Conservation (phyloP, 2,888 invertebrate species). For the Catocala sponsa region DNA sequence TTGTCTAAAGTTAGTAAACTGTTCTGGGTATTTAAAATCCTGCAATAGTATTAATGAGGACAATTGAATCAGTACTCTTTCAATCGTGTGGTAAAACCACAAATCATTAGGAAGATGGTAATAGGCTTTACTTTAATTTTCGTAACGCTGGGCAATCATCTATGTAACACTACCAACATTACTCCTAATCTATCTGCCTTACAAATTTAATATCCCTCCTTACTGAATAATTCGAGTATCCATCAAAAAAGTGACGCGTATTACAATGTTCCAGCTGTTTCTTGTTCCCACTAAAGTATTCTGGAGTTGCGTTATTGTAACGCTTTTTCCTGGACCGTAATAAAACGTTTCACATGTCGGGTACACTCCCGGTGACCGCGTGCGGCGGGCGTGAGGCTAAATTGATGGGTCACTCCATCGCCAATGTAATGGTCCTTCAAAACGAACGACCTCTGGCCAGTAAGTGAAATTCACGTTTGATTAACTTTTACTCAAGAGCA, state of each 20-base stretch:
- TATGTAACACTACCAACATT: neutral
- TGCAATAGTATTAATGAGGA: no score
- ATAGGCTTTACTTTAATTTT: no score
- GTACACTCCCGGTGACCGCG: constrained; percentile 74
- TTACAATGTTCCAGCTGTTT: constrained; percentile 52
- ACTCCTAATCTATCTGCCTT: constrained; percentile 20
- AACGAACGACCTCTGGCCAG: constrained; percentile 80
- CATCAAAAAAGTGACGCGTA: constrained; percentile 52
- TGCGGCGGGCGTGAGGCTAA: constrained; percentile 84
- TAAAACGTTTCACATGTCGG: constrained; percentile 79
- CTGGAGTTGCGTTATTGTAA: constrained; percentile 75
- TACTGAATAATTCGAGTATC: constrained; percentile 55
- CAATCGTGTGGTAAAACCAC: no score
- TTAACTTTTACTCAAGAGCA: constrained; percentile 78
- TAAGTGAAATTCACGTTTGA: constrained; percentile 86
- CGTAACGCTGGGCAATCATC: no score
- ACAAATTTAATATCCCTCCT: constrained; percentile 48
- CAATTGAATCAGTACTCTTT: no score
- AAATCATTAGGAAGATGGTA: no score
- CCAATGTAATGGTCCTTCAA: constrained; percentile 86
- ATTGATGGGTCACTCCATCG: constrained; percentile 86
- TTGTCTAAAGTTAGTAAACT: no score
- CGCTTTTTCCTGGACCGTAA: constrained; percentile 66
- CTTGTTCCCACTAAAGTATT: constrained; percentile 59
- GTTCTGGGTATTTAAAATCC: no score